Evolutionary conservation across 2,797 vertebrate species (phyloP).

Genomic region (Neosalanx taihuensis): DNA sequence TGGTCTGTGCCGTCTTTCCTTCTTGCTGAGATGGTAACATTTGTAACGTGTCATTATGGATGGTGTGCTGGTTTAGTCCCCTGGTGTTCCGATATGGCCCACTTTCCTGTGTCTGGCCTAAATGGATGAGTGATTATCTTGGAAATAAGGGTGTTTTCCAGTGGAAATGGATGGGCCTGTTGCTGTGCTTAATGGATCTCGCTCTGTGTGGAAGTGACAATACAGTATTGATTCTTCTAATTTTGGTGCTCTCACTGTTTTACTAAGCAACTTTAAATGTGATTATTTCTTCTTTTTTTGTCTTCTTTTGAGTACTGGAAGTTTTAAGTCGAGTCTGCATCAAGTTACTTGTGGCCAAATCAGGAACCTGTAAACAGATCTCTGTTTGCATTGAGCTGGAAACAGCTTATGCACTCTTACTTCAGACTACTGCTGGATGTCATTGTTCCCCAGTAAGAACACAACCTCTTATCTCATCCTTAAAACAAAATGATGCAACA

Average conservation of each 20-base stretch:
- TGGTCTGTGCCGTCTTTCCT: not conserved
- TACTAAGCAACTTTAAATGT: not conserved
- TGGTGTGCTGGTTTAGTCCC: not conserved
- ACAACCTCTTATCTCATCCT: not conserved
- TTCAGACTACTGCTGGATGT: not conserved
- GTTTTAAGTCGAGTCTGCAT: not conserved
- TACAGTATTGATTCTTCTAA: constrained; percentile 22
- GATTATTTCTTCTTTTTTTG: not conserved
- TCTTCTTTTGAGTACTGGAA: not conserved
- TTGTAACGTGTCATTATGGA: not conserved
- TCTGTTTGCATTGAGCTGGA: not conserved
- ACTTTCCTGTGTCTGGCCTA: not conserved
- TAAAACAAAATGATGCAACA: not conserved
- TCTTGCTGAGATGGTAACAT: not conserved
- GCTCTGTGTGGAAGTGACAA: constrained; percentile 7
- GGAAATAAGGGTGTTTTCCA: constrained; percentile 10
- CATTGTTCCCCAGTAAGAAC: not conserved
- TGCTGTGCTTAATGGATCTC: constrained; percentile 19
- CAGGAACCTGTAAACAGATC: not conserved
- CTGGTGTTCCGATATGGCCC: not conserved
- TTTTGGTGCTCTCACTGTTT: not conserved
- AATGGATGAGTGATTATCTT: constrained; percentile 1
- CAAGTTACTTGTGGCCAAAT: not conserved
- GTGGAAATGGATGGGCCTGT: not conserved
- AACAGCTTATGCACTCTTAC: too few species aligned